A percentile compares a stretch with the other conserved stretches of the same genome.
Conservation (phyloP, 2,797 vertebrate genomes). For the Hemibagrus guttatus region DNA sequence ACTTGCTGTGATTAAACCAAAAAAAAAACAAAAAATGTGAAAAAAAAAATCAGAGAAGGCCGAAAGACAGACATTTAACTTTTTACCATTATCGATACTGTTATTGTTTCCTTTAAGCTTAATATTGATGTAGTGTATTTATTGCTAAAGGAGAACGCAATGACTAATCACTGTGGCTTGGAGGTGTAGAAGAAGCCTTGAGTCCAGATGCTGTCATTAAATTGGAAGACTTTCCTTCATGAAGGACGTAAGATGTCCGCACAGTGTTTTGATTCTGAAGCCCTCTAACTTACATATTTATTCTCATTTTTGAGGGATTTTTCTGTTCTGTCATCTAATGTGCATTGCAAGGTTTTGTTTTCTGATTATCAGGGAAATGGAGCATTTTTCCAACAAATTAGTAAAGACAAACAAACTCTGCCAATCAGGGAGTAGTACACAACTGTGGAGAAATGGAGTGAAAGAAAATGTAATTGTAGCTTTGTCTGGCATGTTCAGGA, state of each 20-base stretch:
- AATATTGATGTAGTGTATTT: conserved; percentile 79
- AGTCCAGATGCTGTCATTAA: conserved; percentile 80
- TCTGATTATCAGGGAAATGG: conserved; percentile 94
- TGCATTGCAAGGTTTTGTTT: conserved; percentile 70
- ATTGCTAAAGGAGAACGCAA: conserved; percentile 75
- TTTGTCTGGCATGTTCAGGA: conserved; percentile 69
- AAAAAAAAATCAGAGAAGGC: conserved; percentile 70
- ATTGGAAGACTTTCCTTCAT: conserved; percentile 66
- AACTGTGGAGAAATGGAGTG: conserved; percentile 74
- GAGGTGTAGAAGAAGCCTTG: conserved; percentile 72
- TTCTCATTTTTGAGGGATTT: conserved; percentile 74
- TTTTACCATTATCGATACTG: conserved; percentile 66
- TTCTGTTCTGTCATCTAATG: conserved; percentile 72
- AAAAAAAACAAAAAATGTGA: conserved; percentile 65
- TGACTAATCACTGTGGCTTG: conserved; percentile 78
- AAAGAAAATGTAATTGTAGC: conserved; percentile 69
- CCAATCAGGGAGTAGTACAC: conserved; percentile 80
- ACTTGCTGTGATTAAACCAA: conserved; percentile 82
- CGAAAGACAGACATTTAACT: conserved; percentile 68
- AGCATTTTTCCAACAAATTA: conserved; percentile 84
- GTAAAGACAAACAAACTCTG: conserved; percentile 78
- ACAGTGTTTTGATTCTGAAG: conserved; percentile 68
- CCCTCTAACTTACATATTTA: conserved; percentile 78
- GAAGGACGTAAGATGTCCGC: conserved; percentile 60
- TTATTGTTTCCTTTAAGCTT: conserved; percentile 73